Evolutionary conservation across 1,140 invertebrate species (phyloP).

Genomic region (Aphelenchoides avenae): DNA sequence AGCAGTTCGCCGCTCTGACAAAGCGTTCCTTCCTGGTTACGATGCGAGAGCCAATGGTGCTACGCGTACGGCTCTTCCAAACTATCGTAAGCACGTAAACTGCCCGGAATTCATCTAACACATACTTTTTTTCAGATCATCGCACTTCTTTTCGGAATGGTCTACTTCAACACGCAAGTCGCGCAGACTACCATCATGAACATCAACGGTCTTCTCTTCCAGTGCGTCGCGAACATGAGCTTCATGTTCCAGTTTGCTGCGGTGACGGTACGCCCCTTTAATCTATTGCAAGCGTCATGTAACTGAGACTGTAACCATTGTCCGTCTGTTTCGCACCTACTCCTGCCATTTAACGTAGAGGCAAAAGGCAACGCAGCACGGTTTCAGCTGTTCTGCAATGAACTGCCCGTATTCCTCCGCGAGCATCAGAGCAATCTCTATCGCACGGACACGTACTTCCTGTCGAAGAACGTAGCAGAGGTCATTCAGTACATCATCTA

Average conservation of each 20-base stretch:
- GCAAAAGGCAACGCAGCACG: constrained; percentile 19
- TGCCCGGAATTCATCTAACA: constrained; percentile 1
- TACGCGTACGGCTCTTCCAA: constrained; percentile 80
- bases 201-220: constrained; percentile 86
- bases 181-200: constrained; percentile 86
- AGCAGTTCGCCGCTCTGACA: constrained; percentile 79
- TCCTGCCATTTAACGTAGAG: too few relatives aligned
- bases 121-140: constrained; percentile 35
- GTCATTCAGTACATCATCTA: constrained; percentile 66
- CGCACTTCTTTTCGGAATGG: constrained; percentile 69
- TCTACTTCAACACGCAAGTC: constrained; percentile 79
- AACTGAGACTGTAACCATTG: too few relatives aligned
- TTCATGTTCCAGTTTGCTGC: constrained; percentile 66
- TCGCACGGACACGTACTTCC: constrained; percentile 82
- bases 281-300: too few relatives aligned
- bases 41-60: constrained; percentile 79
- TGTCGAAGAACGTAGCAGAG: constrained; percentile 70
- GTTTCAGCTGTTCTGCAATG: constrained; percentile 80
- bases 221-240: constrained; percentile 63
- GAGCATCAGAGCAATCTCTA: constrained; percentile 89
- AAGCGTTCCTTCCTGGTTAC: constrained; percentile 81
- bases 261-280: constrained; percentile 68
- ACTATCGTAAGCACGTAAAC: constrained; percentile 59
- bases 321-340: too few relatives aligned
- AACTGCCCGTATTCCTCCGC: constrained; percentile 82